Base-by-base conservation (phyloP, 1,140 invertebrate species). In the Drosophila sucinea region DNA sequence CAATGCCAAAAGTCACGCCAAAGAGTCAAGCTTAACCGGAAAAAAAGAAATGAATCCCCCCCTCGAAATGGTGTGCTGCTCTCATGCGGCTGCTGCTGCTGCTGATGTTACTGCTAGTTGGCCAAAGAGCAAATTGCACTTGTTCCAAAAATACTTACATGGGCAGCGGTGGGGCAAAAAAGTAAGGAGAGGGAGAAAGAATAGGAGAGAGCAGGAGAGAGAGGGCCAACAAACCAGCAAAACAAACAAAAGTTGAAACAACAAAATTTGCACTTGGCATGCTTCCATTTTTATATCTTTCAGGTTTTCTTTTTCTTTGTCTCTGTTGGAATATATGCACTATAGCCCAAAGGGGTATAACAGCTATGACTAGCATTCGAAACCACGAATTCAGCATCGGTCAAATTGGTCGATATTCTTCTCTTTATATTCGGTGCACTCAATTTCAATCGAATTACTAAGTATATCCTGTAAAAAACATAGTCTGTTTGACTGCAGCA, bases 221-320 rank as follows among this genome's bases (percentile, higher is more conserved):
- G 5, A 33, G 55, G 56, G 30, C 58, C 29, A 51, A 60, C 58
- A 40, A 67, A 51, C 33, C 38, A 69, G 23, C 44, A 51, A 73
- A 61, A 11, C 64, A 44, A 65, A 73, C 69, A 64, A 64, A 67
- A 32, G 32, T 58, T 56, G 35, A 30, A 73, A 29, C 60, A 51
- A 58, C 35, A 77, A 55, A 57, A 60, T 69, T 73, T 64, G 75
- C 75, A 79, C 77, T 79, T 79, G 77, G 77, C 77, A 78, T 66
- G 76, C 69, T 79, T 78, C 77, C 77, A 79, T 79, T 78, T 79
- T 79, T 51, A 51, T 51, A 51, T 51, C 64, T 69, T 57, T 63
- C 67, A 72, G 47, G 44, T 60, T 72, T 62, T 70, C 69, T 78
- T 78, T 72, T 47, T 58, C 68, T 72, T 72, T 77, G 62, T 51